Conservation (phyloP, 2,113 vertebrate genomes). For the Panthera leo region DNA sequence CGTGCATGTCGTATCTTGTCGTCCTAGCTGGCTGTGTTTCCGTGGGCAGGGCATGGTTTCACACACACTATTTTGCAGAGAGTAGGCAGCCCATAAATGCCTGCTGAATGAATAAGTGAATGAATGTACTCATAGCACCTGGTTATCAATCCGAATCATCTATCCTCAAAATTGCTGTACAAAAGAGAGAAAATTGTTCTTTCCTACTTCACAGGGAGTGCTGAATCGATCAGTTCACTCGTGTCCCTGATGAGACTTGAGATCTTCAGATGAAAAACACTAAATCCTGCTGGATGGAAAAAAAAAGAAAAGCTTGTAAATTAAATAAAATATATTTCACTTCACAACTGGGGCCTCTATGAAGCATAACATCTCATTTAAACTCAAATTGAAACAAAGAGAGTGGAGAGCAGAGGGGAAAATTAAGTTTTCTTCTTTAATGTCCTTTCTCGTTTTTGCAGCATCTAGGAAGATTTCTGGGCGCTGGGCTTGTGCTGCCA, state of each 20-base stretch:
- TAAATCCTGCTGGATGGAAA: not conserved
- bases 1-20: not conserved
- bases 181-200: not conserved
- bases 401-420: not conserved
- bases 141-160: not conserved
- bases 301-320: not conserved
- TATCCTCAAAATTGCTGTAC: not conserved
- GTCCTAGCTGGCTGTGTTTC: not conserved
- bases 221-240: not conserved
- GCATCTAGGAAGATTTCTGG: not conserved
- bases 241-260: not conserved
- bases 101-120: constrained; percentile 15
- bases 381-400: not conserved
- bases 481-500: not conserved
- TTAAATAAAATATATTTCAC: not conserved
- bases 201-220: not conserved
- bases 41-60: constrained; percentile 56
- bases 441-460: not conserved
- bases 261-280: not conserved
- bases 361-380: not conserved
- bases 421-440: not conserved
- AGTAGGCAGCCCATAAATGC: constrained; percentile 51
- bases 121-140: not conserved
- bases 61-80: not conserved
- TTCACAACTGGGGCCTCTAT: not conserved